Base-by-base conservation (phyloP, 2,797 vertebrate species). In the Choloepus didactylus region DNA sequence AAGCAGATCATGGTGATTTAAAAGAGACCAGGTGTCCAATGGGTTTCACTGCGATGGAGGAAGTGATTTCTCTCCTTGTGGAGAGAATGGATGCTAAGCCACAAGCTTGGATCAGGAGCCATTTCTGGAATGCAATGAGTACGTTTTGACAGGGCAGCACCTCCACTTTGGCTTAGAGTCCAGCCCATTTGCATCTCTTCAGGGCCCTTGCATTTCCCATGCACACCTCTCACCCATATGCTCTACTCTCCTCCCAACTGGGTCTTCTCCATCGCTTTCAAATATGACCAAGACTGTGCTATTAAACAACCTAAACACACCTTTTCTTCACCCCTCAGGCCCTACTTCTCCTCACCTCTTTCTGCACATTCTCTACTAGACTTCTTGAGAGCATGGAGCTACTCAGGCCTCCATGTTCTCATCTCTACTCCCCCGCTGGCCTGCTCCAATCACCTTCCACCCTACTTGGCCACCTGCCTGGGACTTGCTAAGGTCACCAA, bases 221-320 rank as follows among this genome's bases (percentile, higher is more conserved):
- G 4, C 29, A 9, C 7, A 44, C n/a, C 21, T n/a, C 15, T 44
- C n/a, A 3, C 16, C 35, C 5, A 29, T 29, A 9, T 18, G 15
- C 25, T 59, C 46, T 2, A 2, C 21, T 2, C 16, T 51, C 27
- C 6, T 44, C 3, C 19, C 9, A 31, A 3, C 6, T 5, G 31
- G 51, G 54, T 90, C 62, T 70, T 69, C 41, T 35, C 46, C 3
- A 8, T 16, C 5, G 14, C 51, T 54, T 54, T 54, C 51, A 54
- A 54, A 54, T 54, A 54, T 31, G 25, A 64, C 12, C 62, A 14
- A 64, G 62, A 31, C 5, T 29, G 27, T 64, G 27, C 62, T 10
- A 14, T 27, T 64, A 64, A 31, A 31, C 62, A 64, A 64, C 12
- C 29, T 12, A 64, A 64, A 64, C 62, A 64, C 11, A 31, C 11